Evolutionary conservation across 2,797 vertebrate species (phyloP).

Genomic region (Smutsia gigantea): DNA sequence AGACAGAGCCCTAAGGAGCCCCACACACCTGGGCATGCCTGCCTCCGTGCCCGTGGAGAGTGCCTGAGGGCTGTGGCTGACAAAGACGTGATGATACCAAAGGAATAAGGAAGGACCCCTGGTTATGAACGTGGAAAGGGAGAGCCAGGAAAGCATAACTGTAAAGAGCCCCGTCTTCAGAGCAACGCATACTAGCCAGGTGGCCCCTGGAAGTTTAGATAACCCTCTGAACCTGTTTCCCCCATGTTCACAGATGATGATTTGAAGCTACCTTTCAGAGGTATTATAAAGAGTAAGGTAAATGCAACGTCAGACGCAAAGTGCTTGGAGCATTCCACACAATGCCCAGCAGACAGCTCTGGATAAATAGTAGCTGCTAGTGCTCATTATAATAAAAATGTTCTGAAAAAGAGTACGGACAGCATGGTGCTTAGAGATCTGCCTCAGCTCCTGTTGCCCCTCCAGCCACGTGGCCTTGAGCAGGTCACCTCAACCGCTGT

Average conservation of each 20-base stretch:
- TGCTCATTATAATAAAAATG: neutral
- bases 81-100: neutral
- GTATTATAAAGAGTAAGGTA: neutral
- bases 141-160: neutral
- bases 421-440: neutral
- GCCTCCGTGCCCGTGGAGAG: neutral
- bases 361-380: neutral
- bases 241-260: neutral
- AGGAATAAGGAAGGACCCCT: neutral
- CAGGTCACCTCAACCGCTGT: neutral
- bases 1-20: neutral
- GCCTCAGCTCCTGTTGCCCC: neutral
- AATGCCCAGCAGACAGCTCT: neutral
- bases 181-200: neutral
- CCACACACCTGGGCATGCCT: neutral
- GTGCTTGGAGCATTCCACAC: neutral
- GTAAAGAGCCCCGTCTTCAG: neutral
- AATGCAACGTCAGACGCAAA: neutral
- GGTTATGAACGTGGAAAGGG: neutral
- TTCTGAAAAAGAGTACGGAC: neutral
- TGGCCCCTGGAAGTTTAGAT: neutral
- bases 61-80: neutral
- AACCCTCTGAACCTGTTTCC: neutral
- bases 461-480: neutral
- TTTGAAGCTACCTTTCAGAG: neutral